These are phyloP conservation scores for Drosophila virilis DNA, from an alignment of 1,140 invertebrate genomes.

Conservation along the genomic window DNA sequence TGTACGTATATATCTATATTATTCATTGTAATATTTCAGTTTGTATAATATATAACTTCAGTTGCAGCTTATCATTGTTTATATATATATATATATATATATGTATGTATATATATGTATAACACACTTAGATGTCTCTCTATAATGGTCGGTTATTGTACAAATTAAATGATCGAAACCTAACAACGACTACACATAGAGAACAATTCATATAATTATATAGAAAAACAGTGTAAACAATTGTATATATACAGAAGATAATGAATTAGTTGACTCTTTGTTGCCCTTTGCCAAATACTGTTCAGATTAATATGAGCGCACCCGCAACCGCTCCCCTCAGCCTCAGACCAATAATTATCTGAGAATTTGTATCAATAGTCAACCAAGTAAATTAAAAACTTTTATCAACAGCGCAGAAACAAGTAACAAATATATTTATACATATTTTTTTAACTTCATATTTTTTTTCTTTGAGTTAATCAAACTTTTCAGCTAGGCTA, in stretches of 20 bases:
- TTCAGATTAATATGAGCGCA: slow-evolving; percentile 29
- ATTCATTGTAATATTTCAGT: slow-evolving; percentile 54
- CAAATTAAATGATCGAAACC: slow-evolving; percentile 61
- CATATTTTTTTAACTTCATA: slow-evolving; percentile 15
- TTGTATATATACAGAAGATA: slow-evolving; percentile 74
- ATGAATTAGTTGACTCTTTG: slow-evolving; percentile 46
- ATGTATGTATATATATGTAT: not conserved
- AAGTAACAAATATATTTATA: slow-evolving; percentile 71
- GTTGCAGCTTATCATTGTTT: slow-evolving; percentile 10
- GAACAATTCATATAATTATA: slow-evolving; percentile 57
- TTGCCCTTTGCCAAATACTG: slow-evolving; percentile 67
- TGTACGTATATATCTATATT: slow-evolving; percentile 41
- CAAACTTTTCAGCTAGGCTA: slow-evolving; percentile 52
- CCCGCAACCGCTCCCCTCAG: slow-evolving; percentile 18
- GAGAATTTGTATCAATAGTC: slow-evolving; percentile 59
- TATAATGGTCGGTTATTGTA: slow-evolving; percentile 52
- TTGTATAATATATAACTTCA: slow-evolving; percentile 29
- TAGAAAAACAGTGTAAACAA: slow-evolving; percentile 57
- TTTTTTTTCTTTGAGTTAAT: slow-evolving; percentile 41
- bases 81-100: not conserved
- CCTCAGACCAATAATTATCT: slow-evolving; percentile 51
- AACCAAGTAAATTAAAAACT: slow-evolving; percentile 69
- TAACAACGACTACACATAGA: slow-evolving; percentile 72
- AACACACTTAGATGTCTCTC: slow-evolving; percentile 35
- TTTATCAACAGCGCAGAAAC: slow-evolving; percentile 67